These are phyloP conservation scores for Dipus sagitta DNA, from an alignment of 2,797 vertebrate genomes.

Conservation along the genomic window DNA sequence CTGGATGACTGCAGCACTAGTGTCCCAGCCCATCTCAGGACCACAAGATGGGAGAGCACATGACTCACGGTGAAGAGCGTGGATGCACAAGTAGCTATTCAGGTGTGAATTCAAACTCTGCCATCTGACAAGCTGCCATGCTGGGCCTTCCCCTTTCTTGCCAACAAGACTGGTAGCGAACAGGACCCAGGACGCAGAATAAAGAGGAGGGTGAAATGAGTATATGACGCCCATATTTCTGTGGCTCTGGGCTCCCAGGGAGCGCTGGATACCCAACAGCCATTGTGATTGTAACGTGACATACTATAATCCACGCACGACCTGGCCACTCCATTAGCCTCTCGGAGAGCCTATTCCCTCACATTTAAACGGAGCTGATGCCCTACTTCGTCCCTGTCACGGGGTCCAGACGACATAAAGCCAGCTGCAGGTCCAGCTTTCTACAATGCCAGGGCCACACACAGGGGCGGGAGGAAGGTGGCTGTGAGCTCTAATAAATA, in stretches of 20 bases:
- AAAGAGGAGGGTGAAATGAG: neutral
- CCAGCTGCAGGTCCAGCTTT: neutral
- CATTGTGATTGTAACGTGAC: constrained; percentile 2
- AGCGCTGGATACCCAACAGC: neutral
- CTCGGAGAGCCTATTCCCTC: neutral
- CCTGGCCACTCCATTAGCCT: constrained; percentile 60
- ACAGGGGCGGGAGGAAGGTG: neutral
- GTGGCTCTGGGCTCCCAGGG: neutral
- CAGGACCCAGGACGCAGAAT: neutral
- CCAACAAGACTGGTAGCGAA: neutral
- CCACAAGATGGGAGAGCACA: neutral
- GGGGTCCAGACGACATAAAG: neutral
- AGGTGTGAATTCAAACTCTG: neutral
- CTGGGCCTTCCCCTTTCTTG: neutral
- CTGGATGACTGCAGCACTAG: no score
- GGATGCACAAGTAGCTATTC: neutral
- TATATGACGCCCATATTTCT: neutral
- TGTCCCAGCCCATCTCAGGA: neutral
- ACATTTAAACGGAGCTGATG: neutral
- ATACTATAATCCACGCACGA: constrained; percentile 42
- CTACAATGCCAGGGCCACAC: neutral
- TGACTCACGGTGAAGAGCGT: fast-evolving
- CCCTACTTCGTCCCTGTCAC: neutral
- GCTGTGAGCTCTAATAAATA: neutral
- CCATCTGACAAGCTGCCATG: neutral